Evolutionary conservation across 2,888 invertebrate species (phyloP).

Genomic region (Drosophila cognata): DNA sequence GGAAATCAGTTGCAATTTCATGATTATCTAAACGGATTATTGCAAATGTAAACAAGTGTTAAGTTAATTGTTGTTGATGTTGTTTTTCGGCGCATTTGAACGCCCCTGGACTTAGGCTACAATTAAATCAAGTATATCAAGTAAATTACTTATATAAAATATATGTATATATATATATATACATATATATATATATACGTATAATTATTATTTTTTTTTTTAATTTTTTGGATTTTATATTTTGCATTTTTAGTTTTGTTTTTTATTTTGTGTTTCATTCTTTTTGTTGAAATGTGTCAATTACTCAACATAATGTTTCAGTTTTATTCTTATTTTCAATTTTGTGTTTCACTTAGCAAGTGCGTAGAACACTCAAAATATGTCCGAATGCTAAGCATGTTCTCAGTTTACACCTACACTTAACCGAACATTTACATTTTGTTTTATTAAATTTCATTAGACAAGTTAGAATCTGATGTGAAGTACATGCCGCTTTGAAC

Average conservation of each 20-base stretch:
- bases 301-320: constrained; percentile 44
- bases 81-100: constrained; percentile 32
- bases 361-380: constrained; percentile 70
- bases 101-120: constrained; percentile 57
- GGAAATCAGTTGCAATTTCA: constrained; percentile 25
- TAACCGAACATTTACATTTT: constrained; percentile 24
- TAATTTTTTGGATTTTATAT: constrained; percentile 25
- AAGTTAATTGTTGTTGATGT: constrained; percentile 40
- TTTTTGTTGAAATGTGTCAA: constrained; percentile 58
- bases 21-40: constrained; percentile 53
- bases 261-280: constrained; percentile 27
- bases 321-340: constrained; percentile 25
- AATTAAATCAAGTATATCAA: constrained; percentile 60
- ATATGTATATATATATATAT: constrained; percentile 68
- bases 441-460: constrained; percentile 27
- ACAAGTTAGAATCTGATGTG: constrained; percentile 39
- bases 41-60: constrained; percentile 76
- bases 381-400: constrained; percentile 75
- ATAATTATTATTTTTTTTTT: constrained; percentile 20
- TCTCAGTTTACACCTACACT: constrained; percentile 38
- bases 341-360: constrained; percentile 37
- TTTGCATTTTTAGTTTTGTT: constrained; percentile 50
- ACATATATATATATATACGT: constrained; percentile 23
- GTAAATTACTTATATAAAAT: constrained; percentile 71
- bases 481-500: constrained; percentile 64